These are phyloP conservation scores for Hemitrygon akajei DNA, from an alignment of 2,797 vertebrate species.

Conservation along the genomic window DNA sequence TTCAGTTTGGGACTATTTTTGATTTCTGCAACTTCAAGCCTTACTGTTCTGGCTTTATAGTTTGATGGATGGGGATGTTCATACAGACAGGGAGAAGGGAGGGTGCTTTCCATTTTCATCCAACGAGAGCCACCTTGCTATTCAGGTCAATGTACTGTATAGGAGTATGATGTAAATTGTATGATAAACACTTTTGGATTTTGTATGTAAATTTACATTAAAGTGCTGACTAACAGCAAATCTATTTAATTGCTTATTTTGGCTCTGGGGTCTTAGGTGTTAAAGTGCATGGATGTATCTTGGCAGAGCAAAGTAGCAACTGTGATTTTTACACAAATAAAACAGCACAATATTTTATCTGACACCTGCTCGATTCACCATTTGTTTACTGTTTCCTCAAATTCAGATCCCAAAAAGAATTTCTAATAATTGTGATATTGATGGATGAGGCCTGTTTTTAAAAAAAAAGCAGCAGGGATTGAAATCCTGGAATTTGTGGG, in stretches of 20 bases:
- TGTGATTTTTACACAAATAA: constrained; percentile 97
- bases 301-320: constrained; percentile 89
- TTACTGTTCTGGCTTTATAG: constrained; percentile 58
- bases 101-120: constrained; percentile 53
- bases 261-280: constrained; percentile 88
- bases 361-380: background rate
- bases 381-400: background rate
- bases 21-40: constrained; percentile 57
- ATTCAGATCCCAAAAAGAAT: background rate
- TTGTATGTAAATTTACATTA: constrained; percentile 91
- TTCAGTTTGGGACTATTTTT: constrained; percentile 43
- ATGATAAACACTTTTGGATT: constrained; percentile 82
- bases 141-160: constrained; percentile 68
- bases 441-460: background rate
- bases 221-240: constrained; percentile 89
- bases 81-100: constrained; percentile 42
- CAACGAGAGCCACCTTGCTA: constrained; percentile 65
- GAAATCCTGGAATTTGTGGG: background rate
- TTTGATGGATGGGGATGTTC: constrained; percentile 43
- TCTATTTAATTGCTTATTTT: constrained; percentile 91
- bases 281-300: constrained; percentile 90
- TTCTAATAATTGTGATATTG: background rate
- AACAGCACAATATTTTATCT: constrained; percentile 88
- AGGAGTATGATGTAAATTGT: constrained; percentile 79
- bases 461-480: too few species aligned